These are phyloP conservation scores for Mus caroli DNA, from an alignment of 2,797 vertebrate species.

Conservation along the genomic window DNA sequence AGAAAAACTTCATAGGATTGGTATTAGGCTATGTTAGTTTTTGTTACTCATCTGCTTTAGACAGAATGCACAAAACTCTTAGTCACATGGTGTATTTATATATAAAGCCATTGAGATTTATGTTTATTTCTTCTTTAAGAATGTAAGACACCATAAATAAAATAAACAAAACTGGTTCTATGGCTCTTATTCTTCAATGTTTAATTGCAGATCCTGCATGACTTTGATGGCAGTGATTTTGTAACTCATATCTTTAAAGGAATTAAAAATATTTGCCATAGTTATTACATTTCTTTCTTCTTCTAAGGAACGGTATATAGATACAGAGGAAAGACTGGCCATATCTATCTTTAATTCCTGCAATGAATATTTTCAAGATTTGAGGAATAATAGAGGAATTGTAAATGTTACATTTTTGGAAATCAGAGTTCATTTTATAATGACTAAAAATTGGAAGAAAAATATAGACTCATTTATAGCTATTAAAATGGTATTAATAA, in stretches of 20 bases:
- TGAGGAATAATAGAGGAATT: slow-evolving; percentile 19
- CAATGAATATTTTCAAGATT: neutral
- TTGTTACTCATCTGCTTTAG: neutral
- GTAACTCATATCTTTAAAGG: neutral
- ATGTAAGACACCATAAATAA: neutral
- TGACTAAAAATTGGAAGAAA: slow-evolving; percentile 31
- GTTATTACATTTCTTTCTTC: neutral
- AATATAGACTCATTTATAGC: slow-evolving; percentile 37
- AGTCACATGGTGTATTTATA: neutral
- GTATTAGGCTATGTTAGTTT: neutral
- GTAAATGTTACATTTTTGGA: slow-evolving; percentile 3
- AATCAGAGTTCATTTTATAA: slow-evolving; percentile 44
- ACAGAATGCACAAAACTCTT: neutral
- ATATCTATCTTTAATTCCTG: neutral
- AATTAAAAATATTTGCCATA: neutral
- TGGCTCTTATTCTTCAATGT: slow-evolving; percentile 8
- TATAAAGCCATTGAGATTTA: neutral
- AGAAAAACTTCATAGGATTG: neutral
- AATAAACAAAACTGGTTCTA: neutral
- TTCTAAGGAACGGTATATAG: neutral
- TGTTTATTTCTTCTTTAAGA: neutral
- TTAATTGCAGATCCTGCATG: neutral
- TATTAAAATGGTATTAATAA: slow-evolving; percentile 53
- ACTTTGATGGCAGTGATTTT: neutral
- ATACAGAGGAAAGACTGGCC: neutral